phyloP scores from a whole-genome alignment of 1,140 invertebrate species.

The Temnothorax longispinosus region DNA sequence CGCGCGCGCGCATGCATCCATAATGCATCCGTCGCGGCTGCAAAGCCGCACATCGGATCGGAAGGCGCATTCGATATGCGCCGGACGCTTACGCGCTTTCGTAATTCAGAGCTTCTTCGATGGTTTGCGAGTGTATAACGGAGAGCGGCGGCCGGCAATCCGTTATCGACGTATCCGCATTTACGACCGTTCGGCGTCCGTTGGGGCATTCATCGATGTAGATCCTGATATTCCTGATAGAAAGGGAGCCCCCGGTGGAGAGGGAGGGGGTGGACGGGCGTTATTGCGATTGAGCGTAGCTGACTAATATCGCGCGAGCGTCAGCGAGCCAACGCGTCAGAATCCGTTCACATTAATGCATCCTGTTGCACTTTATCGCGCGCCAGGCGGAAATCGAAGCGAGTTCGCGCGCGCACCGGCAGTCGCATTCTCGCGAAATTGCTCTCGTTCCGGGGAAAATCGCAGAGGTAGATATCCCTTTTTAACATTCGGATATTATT shows the following conservation, averaged over 20 bases:
- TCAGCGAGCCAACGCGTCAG: conserved; percentile 38
- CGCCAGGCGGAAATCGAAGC: conserved; percentile 36
- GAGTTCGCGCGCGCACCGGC: conserved; percentile 1
- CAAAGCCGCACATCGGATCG: background rate
- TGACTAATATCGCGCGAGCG: conserved; percentile 47
- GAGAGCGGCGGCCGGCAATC: conserved; percentile 8
- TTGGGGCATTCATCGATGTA: conserved; percentile 52
- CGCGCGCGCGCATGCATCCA: conserved; percentile 21
- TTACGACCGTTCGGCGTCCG: conserved; percentile 32
- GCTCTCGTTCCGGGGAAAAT: background rate
- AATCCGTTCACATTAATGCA: conserved; percentile 41
- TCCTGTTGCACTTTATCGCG: conserved; percentile 54
- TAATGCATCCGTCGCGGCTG: conserved; percentile 55
- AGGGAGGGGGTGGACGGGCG: background rate
- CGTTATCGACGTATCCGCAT: conserved; percentile 50
- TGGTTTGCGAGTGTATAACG: background rate
- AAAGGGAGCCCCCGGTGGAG: background rate
- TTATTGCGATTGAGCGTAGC: conserved; percentile 54
- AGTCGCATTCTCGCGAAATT: conserved; percentile 32
- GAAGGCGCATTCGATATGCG: conserved; percentile 38
- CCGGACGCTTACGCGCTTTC: conserved; percentile 47
- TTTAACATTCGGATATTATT: conserved; percentile 1
- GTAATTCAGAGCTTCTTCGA: conserved; percentile 48
- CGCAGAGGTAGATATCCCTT: background rate
- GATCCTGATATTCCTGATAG: conserved; percentile 18